These are phyloP conservation scores for Sapayoa aenigma DNA, from an alignment of 2,113 vertebrate genomes.

Conservation along the genomic window DNA sequence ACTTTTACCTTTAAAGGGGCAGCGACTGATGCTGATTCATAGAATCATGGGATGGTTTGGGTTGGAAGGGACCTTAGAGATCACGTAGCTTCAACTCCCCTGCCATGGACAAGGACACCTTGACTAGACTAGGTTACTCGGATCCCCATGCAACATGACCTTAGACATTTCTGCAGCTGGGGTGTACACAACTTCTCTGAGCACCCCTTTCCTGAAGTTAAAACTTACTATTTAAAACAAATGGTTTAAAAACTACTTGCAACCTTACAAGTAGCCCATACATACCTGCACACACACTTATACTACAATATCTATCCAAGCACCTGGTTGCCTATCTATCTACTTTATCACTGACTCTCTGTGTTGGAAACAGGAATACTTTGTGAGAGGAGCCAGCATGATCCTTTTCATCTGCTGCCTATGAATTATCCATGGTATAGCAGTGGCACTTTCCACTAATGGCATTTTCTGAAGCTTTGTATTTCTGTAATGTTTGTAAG, in stretches of 20 bases:
- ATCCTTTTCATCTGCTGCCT: neutral
- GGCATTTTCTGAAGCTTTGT: conserved; percentile 35
- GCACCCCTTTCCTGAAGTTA: neutral
- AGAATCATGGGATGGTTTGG: neutral
- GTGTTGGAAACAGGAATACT: neutral
- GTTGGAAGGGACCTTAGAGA: neutral
- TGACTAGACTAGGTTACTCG: neutral
- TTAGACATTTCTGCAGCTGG: neutral
- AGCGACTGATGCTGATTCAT: neutral
- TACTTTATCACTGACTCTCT: neutral
- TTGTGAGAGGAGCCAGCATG: neutral
- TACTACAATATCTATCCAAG: neutral
- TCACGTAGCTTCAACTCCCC: accelerated
- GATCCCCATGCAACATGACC: neutral
- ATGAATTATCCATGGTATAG: conserved; percentile 25
- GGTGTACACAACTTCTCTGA: neutral
- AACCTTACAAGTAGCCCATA: neutral
- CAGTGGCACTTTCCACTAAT: neutral
- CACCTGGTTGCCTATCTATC: neutral
- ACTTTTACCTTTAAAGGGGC: neutral
- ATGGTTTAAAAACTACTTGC: neutral
- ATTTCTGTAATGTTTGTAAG: neutral
- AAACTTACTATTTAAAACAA: neutral
- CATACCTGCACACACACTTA: neutral
- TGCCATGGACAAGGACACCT: neutral